Evolutionary conservation across 2,888 invertebrate genomes (phyloP), one percentile per base, ranked within the genome.

Genomic region (Andrena trimmerana): DNA sequence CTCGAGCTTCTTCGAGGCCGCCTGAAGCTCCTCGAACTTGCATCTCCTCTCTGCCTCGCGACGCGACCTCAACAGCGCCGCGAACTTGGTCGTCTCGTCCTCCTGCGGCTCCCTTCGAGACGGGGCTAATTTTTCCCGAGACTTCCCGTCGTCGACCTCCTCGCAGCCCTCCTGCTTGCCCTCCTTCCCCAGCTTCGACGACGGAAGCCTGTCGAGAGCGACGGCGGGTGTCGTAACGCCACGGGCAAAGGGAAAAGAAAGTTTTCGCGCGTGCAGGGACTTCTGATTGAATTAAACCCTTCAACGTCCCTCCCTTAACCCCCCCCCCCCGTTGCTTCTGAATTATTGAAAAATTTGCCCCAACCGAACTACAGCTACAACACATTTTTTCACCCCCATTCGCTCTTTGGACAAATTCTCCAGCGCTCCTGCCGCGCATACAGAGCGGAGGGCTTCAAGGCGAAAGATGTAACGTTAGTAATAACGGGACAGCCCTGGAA

Each of bases 1-100:
- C 76, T 93, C 93, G 63, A 93, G 88, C 62, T 91, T 90, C 69
- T 87, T 89, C 57, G 93, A 93, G 3, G 91, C 92, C 0, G 90
- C 92, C 75, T 92, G 91, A 63, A 93, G 89, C 67, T 93, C 93
- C 69, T 92, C 92, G 78, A 92, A 92, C 86, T 92, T 92, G 10
- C 90, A 90, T 86, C 89, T 88, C 72, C 86, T 90, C 68, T 91
- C 91, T 0, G 85, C 63, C 20, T 87, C 88, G 52, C 88, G 78
- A 4, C 86, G 82, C n/a, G 86, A 84, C 74, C 85, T 86, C 33
- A 86, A 74, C 73, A 92, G 86, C 27, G 91, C 91, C 52, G 91
- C 90, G 76, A 92, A 92, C 86, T 91, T 92, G 3, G 88, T 85
- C 72, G 88, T 85, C 72, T 89, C 90, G 36, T 84, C 86, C 42